phyloP scores from a whole-genome alignment of 2,888 invertebrate genomes.

The Cosmia pyralina region DNA sequence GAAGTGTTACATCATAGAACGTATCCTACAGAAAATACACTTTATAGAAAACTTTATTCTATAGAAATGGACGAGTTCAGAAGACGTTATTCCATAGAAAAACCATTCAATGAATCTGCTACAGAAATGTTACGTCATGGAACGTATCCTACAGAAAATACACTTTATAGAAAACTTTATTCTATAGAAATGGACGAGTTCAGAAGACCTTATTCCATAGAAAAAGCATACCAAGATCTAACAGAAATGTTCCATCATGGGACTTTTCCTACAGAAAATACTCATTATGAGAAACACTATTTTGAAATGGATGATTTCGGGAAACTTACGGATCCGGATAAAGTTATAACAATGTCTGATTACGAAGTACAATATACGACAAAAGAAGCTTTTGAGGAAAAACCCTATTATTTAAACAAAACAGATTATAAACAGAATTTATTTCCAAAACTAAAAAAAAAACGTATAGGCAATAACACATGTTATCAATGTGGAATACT shows the following conservation, averaged over 20 bases:
- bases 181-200: no score
- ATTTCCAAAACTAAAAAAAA: background rate
- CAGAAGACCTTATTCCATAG: no score
- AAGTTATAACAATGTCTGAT: background rate
- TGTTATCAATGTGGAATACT: slow-evolving; percentile 72
- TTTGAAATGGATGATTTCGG: background rate
- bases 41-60: background rate
- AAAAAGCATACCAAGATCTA: no score
- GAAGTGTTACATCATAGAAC: background rate
- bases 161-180: background rate
- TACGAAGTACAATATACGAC: background rate
- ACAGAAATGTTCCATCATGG: no score
- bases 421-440: background rate
- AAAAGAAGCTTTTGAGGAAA: background rate
- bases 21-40: background rate
- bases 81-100: no score
- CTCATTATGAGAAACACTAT: no score
- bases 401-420: background rate
- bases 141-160: background rate
- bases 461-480: background rate
- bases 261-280: no score
- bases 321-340: background rate
- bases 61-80: no score
- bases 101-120: no score
- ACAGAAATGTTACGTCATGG: background rate